Evolutionary conservation across 2,113 vertebrate genomes (phyloP), one percentile per base, ranked within the genome.

Genomic region (Cacatua alba): DNA sequence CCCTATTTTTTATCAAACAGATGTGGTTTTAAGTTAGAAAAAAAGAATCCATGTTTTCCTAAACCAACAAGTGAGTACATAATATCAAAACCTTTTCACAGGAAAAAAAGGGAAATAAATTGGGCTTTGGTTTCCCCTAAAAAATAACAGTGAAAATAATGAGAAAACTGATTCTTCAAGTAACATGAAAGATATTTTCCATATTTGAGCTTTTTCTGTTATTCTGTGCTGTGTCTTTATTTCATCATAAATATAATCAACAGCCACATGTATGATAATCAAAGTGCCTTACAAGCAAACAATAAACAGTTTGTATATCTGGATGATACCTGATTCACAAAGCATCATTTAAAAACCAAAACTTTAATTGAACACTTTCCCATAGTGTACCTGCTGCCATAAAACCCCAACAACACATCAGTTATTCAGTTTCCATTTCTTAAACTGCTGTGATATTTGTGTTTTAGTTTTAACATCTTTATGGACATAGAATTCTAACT

Each of bases 361-460:
- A 75, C 44, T 88, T 82, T 57, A 90, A 74, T 71, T 44, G 23
- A 79, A 35, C 88, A 41, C 37, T 95, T 97, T 97, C 93, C 60
- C 8, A 4, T 81, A 71, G 77, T 55, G 60, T 68, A 93, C 60
- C 31, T 78, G 62, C 82, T 98, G 97, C 81, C 79, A 21, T 78
- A 93, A 97, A 96, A 94, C 63, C 76, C 84, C 71, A 69, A 85
- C 90, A 97, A 88, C 76, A 41, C 74, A 85, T 62, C 82, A 67
- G 82, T 94, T 94, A 92, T 57, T 96, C 84, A 91, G 88, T 97
- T 97, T 97, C 92, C 91, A 71, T 94, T 96, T 92, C 92, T 70
- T 94, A 86, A 95, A 88, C 82, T 92, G 62, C 92, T 92, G 81
- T 41, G 35, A 95, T 82, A 72, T 96, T 93, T 97, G 92, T 97